Base-by-base conservation (phyloP, 2,113 vertebrate species). In the Zeus faber region DNA sequence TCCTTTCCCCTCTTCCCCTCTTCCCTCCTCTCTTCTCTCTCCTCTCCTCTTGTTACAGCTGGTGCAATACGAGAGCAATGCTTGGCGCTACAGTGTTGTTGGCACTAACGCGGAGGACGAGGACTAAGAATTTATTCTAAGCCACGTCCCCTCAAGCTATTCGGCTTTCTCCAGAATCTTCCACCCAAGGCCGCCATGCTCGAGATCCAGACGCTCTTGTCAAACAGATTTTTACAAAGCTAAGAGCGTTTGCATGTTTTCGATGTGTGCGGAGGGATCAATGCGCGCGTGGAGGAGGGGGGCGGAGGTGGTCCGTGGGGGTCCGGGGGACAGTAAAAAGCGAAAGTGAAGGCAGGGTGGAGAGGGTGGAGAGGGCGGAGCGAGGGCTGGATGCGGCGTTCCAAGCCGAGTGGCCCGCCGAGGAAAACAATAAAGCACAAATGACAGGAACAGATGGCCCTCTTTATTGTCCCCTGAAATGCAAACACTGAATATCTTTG, bases 401-500 rank as follows among this genome's bases (percentile, higher is more conserved):
- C 81, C 70, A 82, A 79, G 76, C 70, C 61, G 65, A 83, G 70
- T 58, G 70, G 72, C 74, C 77, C 74, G n/a, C 58, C 29, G 71
- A 82, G 81, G 72, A 79, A 85, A 82, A 85, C 85, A 84, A 88
- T 88, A 89, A 88, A 89, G 76, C 69, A 83, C 67, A 49, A 85
- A 84, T 88, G 85, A 89, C 84, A 89, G 70, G 79, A 87, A 87
- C 88, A 90, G 88, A 87, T 88, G 86, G 86, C 75, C 74, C 57
- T 78, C 84, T 87, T 89, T 88, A 88, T 85, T 87, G 84, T 88
- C 80, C 76, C 77, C 74, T 79, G 83, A 88, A 91, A 88, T 86
- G 83, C 86, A 88, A 88, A 89, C 78, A 83, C 75, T 82, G 79
- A 87, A 82, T 87, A 79, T 87, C 83, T 86, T 86, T 79, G 84